Evolutionary conservation across 2,888 invertebrate genomes (phyloP).

Genomic region (Emmelina monodactyla): DNA sequence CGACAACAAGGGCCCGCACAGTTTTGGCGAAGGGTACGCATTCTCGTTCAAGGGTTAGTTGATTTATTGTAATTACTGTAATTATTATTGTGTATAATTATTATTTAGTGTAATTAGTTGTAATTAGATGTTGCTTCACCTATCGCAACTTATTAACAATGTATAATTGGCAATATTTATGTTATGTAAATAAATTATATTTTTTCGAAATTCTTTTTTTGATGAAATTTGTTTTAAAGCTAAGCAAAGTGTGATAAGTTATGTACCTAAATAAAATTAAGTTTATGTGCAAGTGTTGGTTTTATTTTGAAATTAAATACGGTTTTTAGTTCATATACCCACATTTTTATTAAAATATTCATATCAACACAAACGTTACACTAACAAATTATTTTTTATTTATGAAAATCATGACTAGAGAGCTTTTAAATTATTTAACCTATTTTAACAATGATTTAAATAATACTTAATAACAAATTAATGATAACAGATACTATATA

Average conservation of each 20-base stretch:
- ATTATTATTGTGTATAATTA: neutral
- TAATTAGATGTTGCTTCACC: too few relatives aligned
- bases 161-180: too few relatives aligned
- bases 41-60: constrained; percentile 69
- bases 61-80: constrained; percentile 14
- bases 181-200: too few relatives aligned
- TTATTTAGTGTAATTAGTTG: too few relatives aligned
- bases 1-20: constrained; percentile 55
- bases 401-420: too few relatives aligned
- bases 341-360: constrained; percentile 51
- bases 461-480: neutral
- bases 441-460: neutral
- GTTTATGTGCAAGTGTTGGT: too few relatives aligned
- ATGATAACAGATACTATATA: neutral
- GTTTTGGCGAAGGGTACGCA: constrained; percentile 69
- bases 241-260: too few relatives aligned
- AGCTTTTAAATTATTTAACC: neutral
- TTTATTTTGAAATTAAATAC: too few relatives aligned
- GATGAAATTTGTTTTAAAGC: too few relatives aligned
- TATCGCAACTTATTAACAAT: too few relatives aligned
- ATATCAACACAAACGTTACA: neutral
- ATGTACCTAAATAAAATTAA: too few relatives aligned
- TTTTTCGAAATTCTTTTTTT: too few relatives aligned
- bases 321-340: constrained; percentile 63
- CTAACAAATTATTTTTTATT: neutral